Evolutionary conservation across 1,140 invertebrate species (phyloP).

Genomic region (Caerostris darwini): DNA sequence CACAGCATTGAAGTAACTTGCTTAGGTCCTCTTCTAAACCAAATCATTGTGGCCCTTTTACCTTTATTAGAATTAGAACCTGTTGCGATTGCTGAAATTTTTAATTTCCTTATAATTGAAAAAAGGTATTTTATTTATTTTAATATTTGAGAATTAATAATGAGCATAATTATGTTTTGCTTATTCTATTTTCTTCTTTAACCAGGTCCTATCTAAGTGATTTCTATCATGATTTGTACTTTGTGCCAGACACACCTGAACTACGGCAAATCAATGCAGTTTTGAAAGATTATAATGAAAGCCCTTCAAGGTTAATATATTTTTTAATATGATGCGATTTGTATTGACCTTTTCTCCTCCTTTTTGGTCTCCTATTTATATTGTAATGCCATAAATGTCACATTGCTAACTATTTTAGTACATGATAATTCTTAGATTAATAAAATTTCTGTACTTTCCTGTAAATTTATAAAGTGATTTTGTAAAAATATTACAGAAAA

Average conservation of each 20-base stretch:
- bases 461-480: no score
- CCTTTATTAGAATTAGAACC: constrained; percentile 87
- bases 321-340: background rate
- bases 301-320: constrained; percentile 66
- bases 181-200: constrained; percentile 78
- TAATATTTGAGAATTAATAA: background rate
- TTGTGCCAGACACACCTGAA: constrained; percentile 88
- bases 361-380: no score
- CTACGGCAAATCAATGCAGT: constrained; percentile 84
- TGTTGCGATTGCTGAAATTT: constrained; percentile 88
- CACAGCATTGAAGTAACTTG: constrained; percentile 88
- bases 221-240: constrained; percentile 91
- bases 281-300: constrained; percentile 83
- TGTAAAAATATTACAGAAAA: no score
- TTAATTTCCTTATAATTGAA: constrained; percentile 89
- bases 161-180: background rate
- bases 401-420: no score
- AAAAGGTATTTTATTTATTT: constrained; percentile 84
- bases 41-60: constrained; percentile 91
- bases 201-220: constrained; percentile 84
- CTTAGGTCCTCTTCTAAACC: constrained; percentile 89
- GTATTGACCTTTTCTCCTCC: no score
- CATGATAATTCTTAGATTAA: no score
- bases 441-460: no score
- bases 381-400: no score